phyloP scores from a whole-genome alignment of 37 sponge, comb jelly and placozoan genomes.

The Petrosia ficiformis region DNA sequence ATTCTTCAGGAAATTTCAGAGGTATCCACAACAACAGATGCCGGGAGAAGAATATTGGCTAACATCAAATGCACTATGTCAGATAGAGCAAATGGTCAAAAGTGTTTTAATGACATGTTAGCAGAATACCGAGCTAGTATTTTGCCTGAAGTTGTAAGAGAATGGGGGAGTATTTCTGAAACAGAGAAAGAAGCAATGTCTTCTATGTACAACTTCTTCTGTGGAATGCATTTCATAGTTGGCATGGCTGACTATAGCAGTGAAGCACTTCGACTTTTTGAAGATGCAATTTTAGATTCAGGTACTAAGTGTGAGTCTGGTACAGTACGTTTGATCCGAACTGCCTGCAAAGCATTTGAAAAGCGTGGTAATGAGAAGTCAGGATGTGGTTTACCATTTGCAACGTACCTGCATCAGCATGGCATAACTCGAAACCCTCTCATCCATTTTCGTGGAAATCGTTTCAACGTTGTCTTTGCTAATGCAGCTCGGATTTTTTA shows the following conservation, averaged over 20 bases:
- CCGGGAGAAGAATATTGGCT: neutral
- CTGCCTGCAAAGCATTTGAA: constrained; percentile 36
- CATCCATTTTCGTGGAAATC: neutral
- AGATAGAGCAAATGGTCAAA: constrained; percentile 21
- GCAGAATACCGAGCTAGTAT: constrained; percentile 7
- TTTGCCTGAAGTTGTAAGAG: constrained; percentile 17
- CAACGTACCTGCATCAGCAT: neutral
- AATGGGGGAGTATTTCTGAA: constrained; percentile 13
- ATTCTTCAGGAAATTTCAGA: neutral
- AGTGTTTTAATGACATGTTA: constrained; percentile 19
- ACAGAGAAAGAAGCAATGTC: neutral
- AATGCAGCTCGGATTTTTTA: neutral
- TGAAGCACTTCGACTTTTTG: too few species aligned
- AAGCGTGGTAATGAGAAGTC: constrained; percentile 15
- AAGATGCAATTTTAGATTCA: too few species aligned
- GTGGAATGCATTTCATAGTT: constrained; percentile 26
- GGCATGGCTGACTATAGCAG: constrained; percentile 24
- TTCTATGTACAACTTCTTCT: constrained; percentile 16
- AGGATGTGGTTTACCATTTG: neutral
- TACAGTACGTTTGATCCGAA: too few species aligned
- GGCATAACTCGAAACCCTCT: constrained; percentile 4
- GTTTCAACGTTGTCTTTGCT: constrained; percentile 2
- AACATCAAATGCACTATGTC: constrained; percentile 28
- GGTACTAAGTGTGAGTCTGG: too few species aligned
- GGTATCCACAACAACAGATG: neutral